A percentile compares a stretch with the other conserved stretches of the same genome.
phyloP scores from a whole-genome alignment of 2,113 vertebrate genomes.

The Fregata magnificens region DNA sequence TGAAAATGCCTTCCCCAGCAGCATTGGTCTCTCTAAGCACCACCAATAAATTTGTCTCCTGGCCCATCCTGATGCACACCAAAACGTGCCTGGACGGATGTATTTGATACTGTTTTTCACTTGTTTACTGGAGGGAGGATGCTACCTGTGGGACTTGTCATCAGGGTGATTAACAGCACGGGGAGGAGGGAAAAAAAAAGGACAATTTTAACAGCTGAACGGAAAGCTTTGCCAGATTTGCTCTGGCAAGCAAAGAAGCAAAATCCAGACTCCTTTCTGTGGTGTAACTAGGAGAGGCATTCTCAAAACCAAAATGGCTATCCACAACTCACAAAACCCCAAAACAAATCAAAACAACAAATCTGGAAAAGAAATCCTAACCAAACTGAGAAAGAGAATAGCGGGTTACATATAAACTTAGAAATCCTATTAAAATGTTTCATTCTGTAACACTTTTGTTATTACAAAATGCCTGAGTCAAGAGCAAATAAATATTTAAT shows the following conservation, averaged over 20 bases:
- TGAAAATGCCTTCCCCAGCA: constrained; percentile 42
- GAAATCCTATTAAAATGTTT: background rate
- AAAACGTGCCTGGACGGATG: background rate
- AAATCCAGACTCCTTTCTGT: background rate
- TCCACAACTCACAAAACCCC: background rate
- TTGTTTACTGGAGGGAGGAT: background rate
- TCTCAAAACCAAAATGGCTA: background rate
- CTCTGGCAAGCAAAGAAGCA: background rate
- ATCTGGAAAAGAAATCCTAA: constrained; percentile 5
- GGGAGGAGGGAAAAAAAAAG: background rate
- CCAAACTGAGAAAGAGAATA: background rate
- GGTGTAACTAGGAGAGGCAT: background rate
- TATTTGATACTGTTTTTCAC: background rate
- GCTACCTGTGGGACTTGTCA: constrained; percentile 27
- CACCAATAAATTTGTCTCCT: background rate
- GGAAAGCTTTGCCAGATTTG: background rate
- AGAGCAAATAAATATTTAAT: constrained; percentile 35
- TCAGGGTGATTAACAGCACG: background rate
- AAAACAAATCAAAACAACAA: background rate
- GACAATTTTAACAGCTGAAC: background rate
- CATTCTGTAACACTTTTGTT: background rate
- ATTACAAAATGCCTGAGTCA: background rate
- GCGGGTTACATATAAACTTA: background rate
- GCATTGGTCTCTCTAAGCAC: background rate
- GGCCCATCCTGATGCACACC: background rate